Base-by-base conservation (phyloP, 1,140 invertebrate genomes). In the Zaprionus camerounensis region DNA sequence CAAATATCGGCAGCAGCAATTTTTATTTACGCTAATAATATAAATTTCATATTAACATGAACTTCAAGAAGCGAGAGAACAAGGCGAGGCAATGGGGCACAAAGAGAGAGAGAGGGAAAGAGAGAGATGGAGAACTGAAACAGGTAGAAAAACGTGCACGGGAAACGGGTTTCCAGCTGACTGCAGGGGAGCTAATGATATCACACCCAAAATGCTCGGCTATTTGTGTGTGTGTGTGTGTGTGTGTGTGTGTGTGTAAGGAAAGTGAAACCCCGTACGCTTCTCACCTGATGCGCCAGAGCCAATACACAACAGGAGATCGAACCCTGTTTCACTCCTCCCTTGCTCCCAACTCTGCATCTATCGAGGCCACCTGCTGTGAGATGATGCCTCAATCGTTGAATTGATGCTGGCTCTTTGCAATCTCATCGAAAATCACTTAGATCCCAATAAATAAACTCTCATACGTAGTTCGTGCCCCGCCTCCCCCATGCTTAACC, bases 391-490 rank as follows among this genome's bases (percentile, higher is more conserved):
- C 88, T 90, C 85, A 92, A 92, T 92, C 86, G 78, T 71, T 81
- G 69, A 63, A 77, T 70, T 76, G 55, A 74, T 57, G 65, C 65
- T 59, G 59, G 57, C 82, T 64, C 34, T 62, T 76, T 78, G 85
- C 79, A 86, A 91, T 91, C 91, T 92, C 91, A 92, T 92, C 86
- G 85, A 78, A 91, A 92, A 92, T 92, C 91, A 92, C 91, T 92
- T 92, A 92, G 91, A 92, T 91, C 91, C 88, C 91, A 91, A 92
- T 92, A 92, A 92, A 92, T 92, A 91, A 92, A 81, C 67, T 72
- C 58, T 61, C 78, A 83, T 78, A 81, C 70, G 67, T 71, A 70
- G 74, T 71, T 17, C 63, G 31, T 57, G 41, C 28, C 57, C 31
- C 31, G 38, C 26, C 34, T 6, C 31, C 6, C 15, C 20, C 17